A percentile compares a stretch with the other conserved stretches of the same genome.
These are phyloP conservation scores for Sarcoramphus papa DNA, from an alignment of 2,797 vertebrate species.

Conservation along the genomic window DNA sequence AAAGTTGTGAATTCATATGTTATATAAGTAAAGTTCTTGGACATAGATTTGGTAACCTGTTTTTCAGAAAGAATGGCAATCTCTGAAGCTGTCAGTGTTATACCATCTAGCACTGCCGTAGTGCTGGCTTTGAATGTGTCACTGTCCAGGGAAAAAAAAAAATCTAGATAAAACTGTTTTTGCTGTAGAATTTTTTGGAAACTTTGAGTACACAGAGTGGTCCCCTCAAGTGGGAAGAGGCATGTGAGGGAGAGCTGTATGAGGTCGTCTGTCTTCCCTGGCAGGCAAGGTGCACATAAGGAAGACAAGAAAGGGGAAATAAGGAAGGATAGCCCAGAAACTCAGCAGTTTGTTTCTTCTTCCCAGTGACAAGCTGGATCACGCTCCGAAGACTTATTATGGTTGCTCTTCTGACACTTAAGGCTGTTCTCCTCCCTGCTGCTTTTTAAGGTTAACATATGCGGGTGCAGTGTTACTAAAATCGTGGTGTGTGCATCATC, in stretches of 20 bases:
- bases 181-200: background rate
- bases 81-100: background rate
- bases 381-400: background rate
- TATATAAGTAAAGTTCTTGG: background rate
- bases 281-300: background rate
- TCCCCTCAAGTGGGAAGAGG: background rate
- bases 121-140: background rate
- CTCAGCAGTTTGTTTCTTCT: background rate
- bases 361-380: background rate
- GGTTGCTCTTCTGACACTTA: background rate
- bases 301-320: background rate
- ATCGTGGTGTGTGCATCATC: background rate
- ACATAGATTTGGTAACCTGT: rapidly evolving
- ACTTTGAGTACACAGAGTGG: background rate
- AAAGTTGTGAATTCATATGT: background rate
- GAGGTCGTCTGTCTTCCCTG: background rate
- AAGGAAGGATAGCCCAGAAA: background rate
- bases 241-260: background rate
- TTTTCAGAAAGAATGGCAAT: background rate
- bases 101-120: rapidly evolving
- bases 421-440: background rate
- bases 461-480: background rate
- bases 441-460: background rate
- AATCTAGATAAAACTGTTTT: background rate
- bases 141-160: background rate